These are phyloP conservation scores for Scomber japonicus DNA, from an alignment of 2,113 vertebrate genomes.

Conservation along the genomic window DNA sequence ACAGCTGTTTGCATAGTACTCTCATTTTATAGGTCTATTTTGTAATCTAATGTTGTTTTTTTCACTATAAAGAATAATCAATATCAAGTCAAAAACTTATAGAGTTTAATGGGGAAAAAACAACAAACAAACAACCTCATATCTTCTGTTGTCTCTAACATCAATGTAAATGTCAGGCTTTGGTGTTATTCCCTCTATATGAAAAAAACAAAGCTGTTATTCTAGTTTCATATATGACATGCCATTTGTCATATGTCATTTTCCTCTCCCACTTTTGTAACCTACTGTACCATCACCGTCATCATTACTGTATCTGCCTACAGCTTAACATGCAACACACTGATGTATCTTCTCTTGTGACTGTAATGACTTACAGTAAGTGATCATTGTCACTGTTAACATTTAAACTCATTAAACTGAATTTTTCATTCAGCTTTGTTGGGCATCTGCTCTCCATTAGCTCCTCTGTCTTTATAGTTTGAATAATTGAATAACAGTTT, in stretches of 20 bases:
- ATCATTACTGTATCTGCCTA: too few relatives aligned
- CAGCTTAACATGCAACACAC: not conserved
- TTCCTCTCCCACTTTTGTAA: not conserved
- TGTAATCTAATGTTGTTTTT: constrained; percentile 24
- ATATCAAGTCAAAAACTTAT: constrained; percentile 36
- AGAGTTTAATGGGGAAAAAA: constrained; percentile 8
- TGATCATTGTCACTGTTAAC: too few relatives aligned
- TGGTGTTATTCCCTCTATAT: constrained; percentile 39
- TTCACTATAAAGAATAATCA: not conserved
- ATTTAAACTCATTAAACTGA: not conserved
- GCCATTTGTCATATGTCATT: not conserved
- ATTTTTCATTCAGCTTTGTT: not conserved
- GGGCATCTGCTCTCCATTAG: not conserved
- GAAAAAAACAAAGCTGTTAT: constrained; percentile 39
- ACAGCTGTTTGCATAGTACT: constrained; percentile 22
- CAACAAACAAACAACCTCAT: too few relatives aligned
- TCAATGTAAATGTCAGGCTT: constrained; percentile 37
- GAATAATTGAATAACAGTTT: not conserved
- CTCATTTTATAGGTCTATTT: constrained; percentile 8
- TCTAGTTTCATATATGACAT: constrained; percentile 15
- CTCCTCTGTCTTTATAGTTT: not conserved
- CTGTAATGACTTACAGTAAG: not conserved
- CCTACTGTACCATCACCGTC: not conserved
- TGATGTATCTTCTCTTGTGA: not conserved
- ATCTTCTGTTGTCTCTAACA: constrained; percentile 6